Evolutionary conservation across 1,140 invertebrate genomes (phyloP), one percentile per base, ranked within the genome.

Genomic region (Drosophila kanapiae): DNA sequence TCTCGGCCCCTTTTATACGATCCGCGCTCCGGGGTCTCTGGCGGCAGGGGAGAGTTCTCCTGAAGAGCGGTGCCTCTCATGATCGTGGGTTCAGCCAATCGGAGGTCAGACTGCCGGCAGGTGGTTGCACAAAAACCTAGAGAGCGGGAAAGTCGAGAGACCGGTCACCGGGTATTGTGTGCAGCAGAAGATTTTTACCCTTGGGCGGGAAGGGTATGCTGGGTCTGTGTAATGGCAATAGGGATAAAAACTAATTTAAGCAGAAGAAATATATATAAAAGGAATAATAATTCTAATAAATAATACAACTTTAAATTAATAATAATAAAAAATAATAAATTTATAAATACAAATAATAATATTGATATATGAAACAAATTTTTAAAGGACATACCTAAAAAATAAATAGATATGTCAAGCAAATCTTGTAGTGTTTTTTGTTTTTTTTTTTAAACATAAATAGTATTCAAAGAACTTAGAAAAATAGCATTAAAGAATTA

Each of bases 1-100:
- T 8, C 45, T 3, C 40, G 10, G n/a, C 54, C n/a, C 38, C 68
- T 90, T 90, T 79, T 90, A 90, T 90, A 90, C 67, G 67, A 38
- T 70, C 29, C 2, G 37, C 49, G 56, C 78, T 85, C 78, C 6
- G 60, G 18, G 56, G 18, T 13, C 51, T 29, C 53, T 49, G n/a
- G 11, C 67, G 4, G 18, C 33, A 16, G 16, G 49, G 51, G 47
- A 57, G 49, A 59, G 33, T 42, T n/a, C 49, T 43, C n/a, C 18
- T n/a, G 11, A 35, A 33, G 53, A 69, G 45, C 59, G 27, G 18
- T 8, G 18, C 29, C 43, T 16, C 68, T 72, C 69, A 29, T 45
- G 65, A 61, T 49, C 56, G 45, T 40, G 16, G 9, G 42, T 35
- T 6, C 38, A 63, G 49, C 87, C 87, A 91, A 91, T 91, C 33